Evolutionary conservation across 2,888 invertebrate species (phyloP).

Genomic region (Coelogynopora nodosa): DNA sequence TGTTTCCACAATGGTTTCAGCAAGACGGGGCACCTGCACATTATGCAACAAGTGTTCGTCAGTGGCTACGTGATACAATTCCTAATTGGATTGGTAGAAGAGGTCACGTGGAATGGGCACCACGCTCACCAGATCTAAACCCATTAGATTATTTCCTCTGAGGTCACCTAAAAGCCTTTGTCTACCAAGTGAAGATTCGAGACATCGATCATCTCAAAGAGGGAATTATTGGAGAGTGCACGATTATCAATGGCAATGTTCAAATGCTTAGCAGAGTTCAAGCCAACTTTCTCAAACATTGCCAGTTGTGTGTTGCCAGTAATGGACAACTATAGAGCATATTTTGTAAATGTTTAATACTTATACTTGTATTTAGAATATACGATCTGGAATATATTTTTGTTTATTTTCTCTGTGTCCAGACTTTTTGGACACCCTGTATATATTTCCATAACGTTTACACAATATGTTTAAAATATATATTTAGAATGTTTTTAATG

Average conservation of each 20-base stretch:
- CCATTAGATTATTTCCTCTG: constrained; percentile 33
- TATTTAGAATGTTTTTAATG: too few species aligned
- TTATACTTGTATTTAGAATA: constrained; percentile 34
- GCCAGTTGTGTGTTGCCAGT: constrained; percentile 19
- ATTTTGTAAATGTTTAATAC: constrained; percentile 22
- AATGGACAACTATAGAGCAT: constrained; percentile 20
- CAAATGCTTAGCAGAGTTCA: constrained; percentile 29
- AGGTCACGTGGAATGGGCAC: constrained; percentile 36
- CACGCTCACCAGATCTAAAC: constrained; percentile 36
- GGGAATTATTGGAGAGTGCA: constrained; percentile 16
- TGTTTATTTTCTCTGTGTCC: constrained; percentile 33
- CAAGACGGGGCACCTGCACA: constrained; percentile 29
- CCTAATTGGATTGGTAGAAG: constrained; percentile 34
- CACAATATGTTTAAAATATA: too few species aligned
- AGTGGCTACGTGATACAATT: constrained; percentile 32
- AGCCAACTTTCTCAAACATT: constrained; percentile 36
- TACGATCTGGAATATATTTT: constrained; percentile 29
- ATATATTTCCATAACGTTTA: too few species aligned
- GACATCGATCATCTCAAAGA: constrained; percentile 38
- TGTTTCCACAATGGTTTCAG: constrained; percentile 34
- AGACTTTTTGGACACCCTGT: constrained; percentile 34
- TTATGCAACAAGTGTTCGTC: constrained; percentile 36
- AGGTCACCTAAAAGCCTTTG: constrained; percentile 30
- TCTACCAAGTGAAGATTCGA: constrained; percentile 37
- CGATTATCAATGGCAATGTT: constrained; percentile 35